A percentile compares a stretch with the other conserved stretches of the same genome.
Conservation (phyloP, 2,113 vertebrate species). For the Rhinopomastus cyanomelas region DNA sequence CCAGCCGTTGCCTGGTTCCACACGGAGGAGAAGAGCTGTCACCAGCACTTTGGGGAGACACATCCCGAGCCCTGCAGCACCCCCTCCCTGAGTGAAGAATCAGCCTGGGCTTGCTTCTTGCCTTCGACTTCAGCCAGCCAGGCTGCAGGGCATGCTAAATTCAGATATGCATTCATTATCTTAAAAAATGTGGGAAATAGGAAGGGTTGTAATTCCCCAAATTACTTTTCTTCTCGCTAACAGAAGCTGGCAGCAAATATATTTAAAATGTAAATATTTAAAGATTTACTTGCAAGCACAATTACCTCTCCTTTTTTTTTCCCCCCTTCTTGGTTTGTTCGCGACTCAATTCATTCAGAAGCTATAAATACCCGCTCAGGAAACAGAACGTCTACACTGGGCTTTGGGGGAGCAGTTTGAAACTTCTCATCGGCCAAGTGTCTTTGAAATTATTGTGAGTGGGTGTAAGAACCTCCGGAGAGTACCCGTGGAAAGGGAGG, state of each 20-base stretch:
- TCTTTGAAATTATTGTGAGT: not conserved
- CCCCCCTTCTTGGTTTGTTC: not conserved
- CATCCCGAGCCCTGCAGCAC: not conserved
- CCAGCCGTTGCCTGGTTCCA: not conserved
- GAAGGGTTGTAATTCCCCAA: slow-evolving; percentile 33
- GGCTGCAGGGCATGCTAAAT: slow-evolving; percentile 26
- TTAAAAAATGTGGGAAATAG: slow-evolving; percentile 32
- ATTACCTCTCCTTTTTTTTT: slow-evolving; percentile 22
- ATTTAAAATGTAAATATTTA: slow-evolving; percentile 71
- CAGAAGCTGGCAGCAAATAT: slow-evolving; percentile 70
- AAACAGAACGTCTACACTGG: not conserved
- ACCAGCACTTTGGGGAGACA: accelerated
- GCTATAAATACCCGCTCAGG: slow-evolving; percentile 21
- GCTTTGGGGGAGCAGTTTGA: slow-evolving; percentile 33
- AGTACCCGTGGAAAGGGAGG: not conserved
- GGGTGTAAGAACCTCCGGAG: accelerated
- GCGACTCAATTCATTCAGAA: not conserved
- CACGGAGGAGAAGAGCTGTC: not conserved
- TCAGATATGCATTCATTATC: slow-evolving; percentile 44
- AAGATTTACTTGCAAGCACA: slow-evolving; percentile 24
- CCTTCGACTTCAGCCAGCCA: not conserved
- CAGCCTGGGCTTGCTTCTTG: not conserved
- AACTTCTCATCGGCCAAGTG: accelerated
- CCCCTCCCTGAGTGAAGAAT: not conserved
- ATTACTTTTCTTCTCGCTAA: slow-evolving; percentile 57